Percentiles rank a stretch among this genome's conserved stretches.
phyloP scores from a whole-genome alignment of 1,140 invertebrate genomes.

The Drosophila tristis region DNA sequence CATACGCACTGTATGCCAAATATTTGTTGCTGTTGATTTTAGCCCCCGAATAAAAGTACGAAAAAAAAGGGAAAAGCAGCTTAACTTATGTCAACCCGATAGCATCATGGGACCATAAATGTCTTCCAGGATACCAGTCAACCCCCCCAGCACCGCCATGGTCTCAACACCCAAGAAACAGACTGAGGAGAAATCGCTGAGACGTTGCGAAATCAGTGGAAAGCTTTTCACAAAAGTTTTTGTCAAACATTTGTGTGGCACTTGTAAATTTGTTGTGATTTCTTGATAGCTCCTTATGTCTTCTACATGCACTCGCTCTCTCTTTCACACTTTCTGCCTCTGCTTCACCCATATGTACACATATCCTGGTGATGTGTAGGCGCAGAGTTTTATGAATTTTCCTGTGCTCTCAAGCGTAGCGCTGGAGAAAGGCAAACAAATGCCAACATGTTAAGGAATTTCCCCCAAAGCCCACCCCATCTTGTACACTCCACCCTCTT shows the following conservation, averaged over 20 bases:
- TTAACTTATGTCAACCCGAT: conserved; percentile 83
- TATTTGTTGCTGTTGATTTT: conserved; percentile 68
- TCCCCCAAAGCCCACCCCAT: conserved; percentile 29
- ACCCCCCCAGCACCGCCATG: neutral
- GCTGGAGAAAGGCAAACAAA: conserved; percentile 52
- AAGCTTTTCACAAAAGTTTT: conserved; percentile 80
- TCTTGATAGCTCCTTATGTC: conserved; percentile 80
- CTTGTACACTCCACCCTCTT: neutral
- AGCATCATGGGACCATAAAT: conserved; percentile 78
- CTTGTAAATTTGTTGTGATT: conserved; percentile 83
- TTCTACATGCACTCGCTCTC: conserved; percentile 12
- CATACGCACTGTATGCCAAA: conserved; percentile 32
- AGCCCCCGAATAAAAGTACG: conserved; percentile 17
- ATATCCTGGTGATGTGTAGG: conserved; percentile 26
- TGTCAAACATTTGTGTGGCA: conserved; percentile 82
- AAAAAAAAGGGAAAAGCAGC: conserved; percentile 75
- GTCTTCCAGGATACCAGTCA: conserved; percentile 50
- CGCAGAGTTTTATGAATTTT: conserved; percentile 75
- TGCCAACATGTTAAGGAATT: conserved; percentile 68
- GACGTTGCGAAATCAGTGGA: conserved; percentile 80
- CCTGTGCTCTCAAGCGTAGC: conserved; percentile 70
- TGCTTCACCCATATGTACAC: neutral
- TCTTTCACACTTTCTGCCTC: neutral
- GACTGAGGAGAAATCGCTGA: conserved; percentile 70
- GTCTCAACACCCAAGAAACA: conserved; percentile 4